Conservation (phyloP, 2,797 vertebrate genomes). For the Hipposideros larvatus region DNA sequence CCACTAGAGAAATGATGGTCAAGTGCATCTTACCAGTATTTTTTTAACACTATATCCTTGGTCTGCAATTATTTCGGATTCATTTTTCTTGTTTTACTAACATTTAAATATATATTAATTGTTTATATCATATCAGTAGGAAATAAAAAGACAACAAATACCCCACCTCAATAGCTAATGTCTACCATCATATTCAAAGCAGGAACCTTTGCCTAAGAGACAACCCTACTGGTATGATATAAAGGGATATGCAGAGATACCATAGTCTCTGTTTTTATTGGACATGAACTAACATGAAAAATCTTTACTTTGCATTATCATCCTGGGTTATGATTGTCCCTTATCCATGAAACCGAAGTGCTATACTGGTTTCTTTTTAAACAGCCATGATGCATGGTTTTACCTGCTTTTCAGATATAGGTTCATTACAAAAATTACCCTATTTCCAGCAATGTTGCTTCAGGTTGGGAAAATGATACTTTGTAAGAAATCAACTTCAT, state of each 20-base stretch:
- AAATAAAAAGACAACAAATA: conserved; percentile 70
- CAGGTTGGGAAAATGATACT: conserved; percentile 30
- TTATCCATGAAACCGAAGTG: conserved; percentile 56
- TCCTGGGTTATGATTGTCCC: conserved; percentile 42
- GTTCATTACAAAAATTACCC: conserved; percentile 50
- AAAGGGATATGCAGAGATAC: conserved; percentile 76
- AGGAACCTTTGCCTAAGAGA: conserved; percentile 81
- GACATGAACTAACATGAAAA: conserved; percentile 48
- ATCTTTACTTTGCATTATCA: conserved; percentile 71
- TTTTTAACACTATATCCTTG: conserved; percentile 79
- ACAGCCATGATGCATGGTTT: conserved; percentile 50
- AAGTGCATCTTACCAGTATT: conserved; percentile 77
- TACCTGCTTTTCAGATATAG: conserved; percentile 62
- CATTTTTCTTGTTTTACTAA: conserved; percentile 81
- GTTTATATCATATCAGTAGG: conserved; percentile 87
- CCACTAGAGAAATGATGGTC: conserved; percentile 83
- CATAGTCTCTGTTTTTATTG: conserved; percentile 63
- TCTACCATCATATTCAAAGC: conserved; percentile 76
- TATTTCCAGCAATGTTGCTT: conserved; percentile 40
- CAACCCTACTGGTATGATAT: conserved; percentile 83
- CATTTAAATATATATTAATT: conserved; percentile 79
- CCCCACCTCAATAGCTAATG: conserved; percentile 59
- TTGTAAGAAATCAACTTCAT: background rate
- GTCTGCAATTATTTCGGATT: conserved; percentile 82
- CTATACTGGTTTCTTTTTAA: conserved; percentile 63